These are phyloP conservation scores for Caenorhabditis sinica DNA, from an alignment of 2,888 invertebrate species.

Conservation along the genomic window DNA sequence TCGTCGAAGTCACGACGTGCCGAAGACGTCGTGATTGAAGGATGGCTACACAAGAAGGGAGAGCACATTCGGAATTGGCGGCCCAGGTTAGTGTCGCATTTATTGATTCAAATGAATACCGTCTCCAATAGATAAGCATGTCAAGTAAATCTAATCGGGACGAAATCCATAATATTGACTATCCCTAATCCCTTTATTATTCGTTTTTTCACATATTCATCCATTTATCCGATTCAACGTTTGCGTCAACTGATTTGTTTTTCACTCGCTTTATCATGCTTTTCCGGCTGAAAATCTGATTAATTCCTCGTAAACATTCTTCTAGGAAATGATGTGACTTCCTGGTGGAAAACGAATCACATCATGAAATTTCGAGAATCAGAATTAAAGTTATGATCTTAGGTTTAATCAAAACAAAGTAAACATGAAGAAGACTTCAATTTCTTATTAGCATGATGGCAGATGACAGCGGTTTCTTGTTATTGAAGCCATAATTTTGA, in stretches of 20 bases:
- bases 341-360: conserved; percentile 3
- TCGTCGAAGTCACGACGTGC: conserved; percentile 69
- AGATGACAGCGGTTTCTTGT: no score
- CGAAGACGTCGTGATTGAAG: conserved; percentile 90
- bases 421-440: not conserved
- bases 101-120: no score
- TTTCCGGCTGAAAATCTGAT: conserved; percentile 50
- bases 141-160: not conserved
- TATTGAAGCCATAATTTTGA: no score
- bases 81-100: conserved; percentile 86
- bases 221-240: conserved; percentile 21
- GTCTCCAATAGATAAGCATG: not conserved
- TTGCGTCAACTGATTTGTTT: conserved; percentile 53
- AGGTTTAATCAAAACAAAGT: not conserved
- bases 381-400: not conserved
- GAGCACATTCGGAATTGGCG: conserved; percentile 99
- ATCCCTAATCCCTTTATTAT: conserved; percentile 44
- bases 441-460: no score
- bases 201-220: conserved; percentile 6
- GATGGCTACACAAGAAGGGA: conserved; percentile 95
- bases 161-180: not conserved
- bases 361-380: not conserved
- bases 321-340: conserved; percentile 44
- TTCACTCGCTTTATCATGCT: conserved; percentile 44
- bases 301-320: conserved; percentile 26